Conservation (phyloP, 2,888 invertebrate species). For the Tachina lurida region DNA sequence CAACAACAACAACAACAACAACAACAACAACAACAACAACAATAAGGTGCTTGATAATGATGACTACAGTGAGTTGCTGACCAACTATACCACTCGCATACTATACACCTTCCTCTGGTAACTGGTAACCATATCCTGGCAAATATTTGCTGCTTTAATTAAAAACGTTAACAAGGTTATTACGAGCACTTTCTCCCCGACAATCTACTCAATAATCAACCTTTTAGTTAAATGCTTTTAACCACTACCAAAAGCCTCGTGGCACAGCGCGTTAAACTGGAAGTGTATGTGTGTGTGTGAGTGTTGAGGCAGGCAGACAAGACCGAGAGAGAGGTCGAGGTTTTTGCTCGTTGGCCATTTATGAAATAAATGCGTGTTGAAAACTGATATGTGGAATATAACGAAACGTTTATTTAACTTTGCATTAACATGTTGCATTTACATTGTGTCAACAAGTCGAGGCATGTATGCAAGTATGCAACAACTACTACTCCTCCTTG, state of each 20-base stretch:
- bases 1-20: constrained; percentile 29
- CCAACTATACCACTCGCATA: constrained; percentile 15
- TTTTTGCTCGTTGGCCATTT: constrained; percentile 56
- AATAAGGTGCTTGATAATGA: constrained; percentile 43
- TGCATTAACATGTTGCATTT: constrained; percentile 74
- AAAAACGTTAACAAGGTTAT: constrained; percentile 83
- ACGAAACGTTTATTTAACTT: constrained; percentile 72
- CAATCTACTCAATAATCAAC: constrained; percentile 48
- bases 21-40: constrained; percentile 26
- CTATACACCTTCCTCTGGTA: constrained; percentile 25
- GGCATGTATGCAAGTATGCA: not conserved
- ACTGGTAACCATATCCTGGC: constrained; percentile 55
- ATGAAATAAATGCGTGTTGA: constrained; percentile 64
- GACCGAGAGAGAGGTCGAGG: not conserved
- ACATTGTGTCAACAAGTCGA: constrained; percentile 67
- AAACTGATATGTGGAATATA: constrained; percentile 60
- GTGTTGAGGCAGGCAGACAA: not conserved
- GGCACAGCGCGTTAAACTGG: constrained; percentile 55
- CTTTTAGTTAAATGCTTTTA: constrained; percentile 71
- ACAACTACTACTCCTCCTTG: not conserved
- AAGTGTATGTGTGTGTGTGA: constrained; percentile 6
- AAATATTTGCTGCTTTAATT: constrained; percentile 83
- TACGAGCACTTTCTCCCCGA: constrained; percentile 61
- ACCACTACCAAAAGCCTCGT: constrained; percentile 47
- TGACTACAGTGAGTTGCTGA: constrained; percentile 36